These are phyloP conservation scores for Salvelinus namaycush DNA, from an alignment of 2,113 vertebrate genomes.

Conservation along the genomic window DNA sequence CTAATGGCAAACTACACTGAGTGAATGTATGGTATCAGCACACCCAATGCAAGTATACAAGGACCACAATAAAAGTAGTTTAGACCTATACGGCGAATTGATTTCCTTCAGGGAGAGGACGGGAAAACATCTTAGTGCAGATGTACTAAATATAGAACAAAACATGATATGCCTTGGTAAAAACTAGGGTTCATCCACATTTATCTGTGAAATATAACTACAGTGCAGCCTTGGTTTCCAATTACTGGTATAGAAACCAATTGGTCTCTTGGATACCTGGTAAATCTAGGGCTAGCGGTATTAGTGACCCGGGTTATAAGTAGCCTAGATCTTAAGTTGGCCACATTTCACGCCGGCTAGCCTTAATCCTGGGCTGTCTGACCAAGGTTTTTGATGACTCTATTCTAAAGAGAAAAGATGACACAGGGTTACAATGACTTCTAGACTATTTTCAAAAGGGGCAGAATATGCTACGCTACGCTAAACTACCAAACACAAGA, in stretches of 20 bases:
- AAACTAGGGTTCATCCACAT: too few species aligned
- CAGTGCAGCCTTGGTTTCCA: too few species aligned
- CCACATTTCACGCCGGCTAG: constrained; percentile 20
- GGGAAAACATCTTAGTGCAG: not conserved
- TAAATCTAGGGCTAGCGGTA: not conserved
- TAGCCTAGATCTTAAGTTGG: constrained; percentile 37
- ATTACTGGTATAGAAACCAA: too few species aligned
- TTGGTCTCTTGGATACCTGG: too few species aligned
- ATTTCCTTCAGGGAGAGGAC: not conserved
- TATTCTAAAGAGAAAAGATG: not conserved
- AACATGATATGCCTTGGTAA: not conserved
- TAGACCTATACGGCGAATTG: not conserved
- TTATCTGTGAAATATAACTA: too few species aligned
- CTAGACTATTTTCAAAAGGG: too few species aligned
- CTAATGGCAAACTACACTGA: not conserved
- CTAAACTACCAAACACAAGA: not conserved
- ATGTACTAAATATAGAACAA: not conserved
- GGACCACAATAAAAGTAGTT: not conserved
- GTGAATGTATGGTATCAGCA: too few species aligned
- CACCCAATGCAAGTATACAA: not conserved
- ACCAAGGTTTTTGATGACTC: constrained; percentile 14
- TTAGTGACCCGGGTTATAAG: constrained; percentile 25
- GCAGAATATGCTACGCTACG: not conserved
- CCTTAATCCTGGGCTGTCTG: constrained; percentile 45
- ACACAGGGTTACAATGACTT: not conserved